Evolutionary conservation across 2,888 invertebrate species (phyloP).

Genomic region (Clivina fossor): DNA sequence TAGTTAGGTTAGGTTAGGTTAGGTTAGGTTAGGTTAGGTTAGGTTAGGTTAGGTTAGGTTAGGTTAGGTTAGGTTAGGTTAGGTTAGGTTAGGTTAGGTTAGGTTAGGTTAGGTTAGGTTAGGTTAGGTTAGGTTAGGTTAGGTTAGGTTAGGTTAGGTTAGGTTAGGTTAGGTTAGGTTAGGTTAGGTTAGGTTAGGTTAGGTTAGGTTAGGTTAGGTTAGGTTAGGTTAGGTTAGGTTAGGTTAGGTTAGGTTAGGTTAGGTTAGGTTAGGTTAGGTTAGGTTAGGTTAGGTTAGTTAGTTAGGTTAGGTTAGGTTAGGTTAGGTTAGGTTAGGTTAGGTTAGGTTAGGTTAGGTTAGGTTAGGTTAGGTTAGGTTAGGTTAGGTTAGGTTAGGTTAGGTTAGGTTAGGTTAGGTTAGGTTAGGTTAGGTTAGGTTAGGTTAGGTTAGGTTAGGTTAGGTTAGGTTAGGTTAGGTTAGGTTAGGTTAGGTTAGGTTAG

Average conservation of each 20-base stretch:
- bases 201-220: conserved; percentile 28
- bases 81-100: conserved; percentile 25
- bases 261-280: conserved; percentile 34
- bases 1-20: conserved; percentile 19
- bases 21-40: conserved; percentile 36
- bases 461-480: conserved; percentile 41
- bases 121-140: conserved; percentile 31
- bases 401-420: conserved; percentile 36
- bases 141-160: conserved; percentile 31
- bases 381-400: conserved; percentile 32
- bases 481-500: conserved; percentile 38
- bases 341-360: conserved; percentile 21
- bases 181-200: conserved; percentile 31
- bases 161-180: conserved; percentile 31
- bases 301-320: conserved; percentile 27
- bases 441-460: conserved; percentile 40
- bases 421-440: conserved; percentile 38
- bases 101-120: conserved; percentile 31
- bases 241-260: conserved; percentile 31
- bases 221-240: conserved; percentile 32
- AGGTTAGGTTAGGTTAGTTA: conserved; percentile 33
- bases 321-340: conserved; percentile 30
- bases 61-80: conserved; percentile 33
- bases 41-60: conserved; percentile 37
- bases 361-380: conserved; percentile 28